Percentiles rank a stretch among this genome's conserved stretches.
Evolutionary conservation across 1,140 invertebrate genomes (phyloP).

Genomic region (Holotrichia oblita): DNA sequence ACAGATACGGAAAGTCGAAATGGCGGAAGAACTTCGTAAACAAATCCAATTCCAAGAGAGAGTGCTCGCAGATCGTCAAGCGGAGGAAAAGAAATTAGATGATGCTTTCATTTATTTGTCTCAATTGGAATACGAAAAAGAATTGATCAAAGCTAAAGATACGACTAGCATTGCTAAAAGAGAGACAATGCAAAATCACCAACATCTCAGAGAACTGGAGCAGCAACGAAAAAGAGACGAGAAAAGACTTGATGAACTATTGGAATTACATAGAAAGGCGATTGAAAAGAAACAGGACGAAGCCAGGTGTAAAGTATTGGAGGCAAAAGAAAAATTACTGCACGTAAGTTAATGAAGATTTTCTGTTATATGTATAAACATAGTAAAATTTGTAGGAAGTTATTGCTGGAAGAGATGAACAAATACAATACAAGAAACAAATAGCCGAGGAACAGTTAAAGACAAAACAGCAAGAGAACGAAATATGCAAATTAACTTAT

Average conservation of each 20-base stretch:
- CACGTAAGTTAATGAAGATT: slow-evolving; percentile 42
- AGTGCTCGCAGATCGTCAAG: slow-evolving; percentile 50
- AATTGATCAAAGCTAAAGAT: slow-evolving; percentile 49
- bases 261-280: slow-evolving; percentile 49
- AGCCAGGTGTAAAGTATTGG: slow-evolving; percentile 50
- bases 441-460: slow-evolving; percentile 54
- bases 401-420: slow-evolving; percentile 51
- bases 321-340: slow-evolving; percentile 52
- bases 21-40: slow-evolving; percentile 50
- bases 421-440: slow-evolving; percentile 52
- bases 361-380: no score
- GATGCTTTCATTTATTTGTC: slow-evolving; percentile 49
- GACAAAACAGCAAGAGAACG: slow-evolving; percentile 54
- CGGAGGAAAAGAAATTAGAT: slow-evolving; percentile 54
- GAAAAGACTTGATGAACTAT: slow-evolving; percentile 46
- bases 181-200: slow-evolving; percentile 53
- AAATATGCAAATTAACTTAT: slow-evolving; percentile 51
- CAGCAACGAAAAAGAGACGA: slow-evolving; percentile 53
- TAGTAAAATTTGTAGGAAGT: slow-evolving; percentile 49
- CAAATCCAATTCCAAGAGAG: slow-evolving; percentile 53
- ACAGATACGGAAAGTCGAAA: slow-evolving; percentile 46
- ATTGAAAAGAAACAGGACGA: slow-evolving; percentile 54
- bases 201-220: slow-evolving; percentile 54
- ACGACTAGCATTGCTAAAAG: slow-evolving; percentile 44
- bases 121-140: slow-evolving; percentile 52